Percentiles rank a stretch among this genome's conserved stretches.
Evolutionary conservation across 2,797 vertebrate species (phyloP).

Genomic region (Diplodus sargus): DNA sequence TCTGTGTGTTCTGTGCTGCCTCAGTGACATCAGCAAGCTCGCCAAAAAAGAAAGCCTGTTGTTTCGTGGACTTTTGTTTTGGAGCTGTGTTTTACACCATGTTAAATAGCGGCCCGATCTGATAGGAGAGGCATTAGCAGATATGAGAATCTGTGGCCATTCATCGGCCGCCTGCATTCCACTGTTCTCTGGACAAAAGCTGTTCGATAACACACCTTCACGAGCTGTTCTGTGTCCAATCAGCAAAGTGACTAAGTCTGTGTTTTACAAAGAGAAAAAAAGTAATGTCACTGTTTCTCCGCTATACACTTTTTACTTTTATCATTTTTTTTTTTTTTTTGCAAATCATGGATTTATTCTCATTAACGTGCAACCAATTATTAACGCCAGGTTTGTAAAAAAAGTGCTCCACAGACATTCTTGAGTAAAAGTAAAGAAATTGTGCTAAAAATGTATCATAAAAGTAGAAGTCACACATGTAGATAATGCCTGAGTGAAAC

Average conservation of each 20-base stretch:
- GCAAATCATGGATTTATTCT: not conserved
- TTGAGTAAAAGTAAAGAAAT: too few relatives aligned
- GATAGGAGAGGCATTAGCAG: constrained; percentile 41
- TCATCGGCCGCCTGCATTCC: constrained; percentile 16
- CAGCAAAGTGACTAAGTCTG: not conserved
- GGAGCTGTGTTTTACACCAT: constrained; percentile 16
- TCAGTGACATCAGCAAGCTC: constrained; percentile 8
- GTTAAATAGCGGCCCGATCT: constrained; percentile 10
- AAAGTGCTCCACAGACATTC: too few relatives aligned
- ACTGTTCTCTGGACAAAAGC: constrained; percentile 35
- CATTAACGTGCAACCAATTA: too few relatives aligned
- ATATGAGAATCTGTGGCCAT: constrained; percentile 34
- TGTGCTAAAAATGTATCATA: too few relatives aligned
- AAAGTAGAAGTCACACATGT: too few relatives aligned
- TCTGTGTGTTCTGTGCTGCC: not conserved
- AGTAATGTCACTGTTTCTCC: not conserved
- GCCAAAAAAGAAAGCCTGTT: not conserved
- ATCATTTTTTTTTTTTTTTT: not conserved
- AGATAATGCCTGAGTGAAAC: too few relatives aligned
- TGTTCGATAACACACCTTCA: constrained; percentile 35
- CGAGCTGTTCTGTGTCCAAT: not conserved
- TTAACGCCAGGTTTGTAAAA: too few relatives aligned
- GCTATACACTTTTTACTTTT: not conserved
- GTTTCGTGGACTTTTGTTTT: not conserved
- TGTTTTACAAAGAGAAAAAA: not conserved